Conservation (phyloP, 2,113 vertebrate genomes). For the Entosphenus tridentatus region DNA sequence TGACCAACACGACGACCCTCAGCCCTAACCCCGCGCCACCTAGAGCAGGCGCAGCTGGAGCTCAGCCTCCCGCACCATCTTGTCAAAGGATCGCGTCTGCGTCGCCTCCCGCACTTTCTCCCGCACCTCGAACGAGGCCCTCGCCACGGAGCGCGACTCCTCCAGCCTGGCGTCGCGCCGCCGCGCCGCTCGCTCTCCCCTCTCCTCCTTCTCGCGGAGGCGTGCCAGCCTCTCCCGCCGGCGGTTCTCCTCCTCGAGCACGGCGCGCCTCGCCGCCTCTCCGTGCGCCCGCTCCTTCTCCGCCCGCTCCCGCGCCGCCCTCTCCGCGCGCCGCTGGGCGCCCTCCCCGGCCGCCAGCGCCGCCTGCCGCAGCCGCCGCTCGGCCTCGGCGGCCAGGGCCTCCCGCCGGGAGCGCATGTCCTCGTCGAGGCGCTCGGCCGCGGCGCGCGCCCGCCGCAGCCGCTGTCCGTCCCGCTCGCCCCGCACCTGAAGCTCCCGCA, state of each 20-base stretch:
- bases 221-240: conserved; percentile 62
- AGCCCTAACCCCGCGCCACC: conserved; percentile 63
- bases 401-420: conserved; percentile 49
- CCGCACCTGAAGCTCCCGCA: conserved; percentile 51
- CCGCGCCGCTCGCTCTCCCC: conserved; percentile 73
- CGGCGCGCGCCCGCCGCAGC: conserved; percentile 45
- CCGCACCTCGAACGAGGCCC: conserved; percentile 73
- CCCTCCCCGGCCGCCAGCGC: conserved; percentile 45
- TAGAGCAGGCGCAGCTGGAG: conserved; percentile 59
- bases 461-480: conserved; percentile 57
- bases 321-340: conserved; percentile 51
- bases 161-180: conserved; percentile 65
- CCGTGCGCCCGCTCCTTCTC: conserved; percentile 71
- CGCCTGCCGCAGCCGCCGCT: conserved; percentile 57
- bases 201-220: conserved; percentile 78
- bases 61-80: conserved; percentile 81
- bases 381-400: conserved; percentile 36
- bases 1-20: conserved; percentile 43
- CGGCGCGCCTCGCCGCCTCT: conserved; percentile 63
- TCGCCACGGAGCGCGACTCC: conserved; percentile 66
- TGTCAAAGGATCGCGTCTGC: conserved; percentile 74
- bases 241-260: conserved; percentile 50
- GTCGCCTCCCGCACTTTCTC: conserved; percentile 80
- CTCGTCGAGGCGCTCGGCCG: conserved; percentile 40
- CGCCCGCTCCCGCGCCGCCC: conserved; percentile 41